phyloP scores from a whole-genome alignment of 2,888 invertebrate genomes.

The Argyresthia albistria region DNA sequence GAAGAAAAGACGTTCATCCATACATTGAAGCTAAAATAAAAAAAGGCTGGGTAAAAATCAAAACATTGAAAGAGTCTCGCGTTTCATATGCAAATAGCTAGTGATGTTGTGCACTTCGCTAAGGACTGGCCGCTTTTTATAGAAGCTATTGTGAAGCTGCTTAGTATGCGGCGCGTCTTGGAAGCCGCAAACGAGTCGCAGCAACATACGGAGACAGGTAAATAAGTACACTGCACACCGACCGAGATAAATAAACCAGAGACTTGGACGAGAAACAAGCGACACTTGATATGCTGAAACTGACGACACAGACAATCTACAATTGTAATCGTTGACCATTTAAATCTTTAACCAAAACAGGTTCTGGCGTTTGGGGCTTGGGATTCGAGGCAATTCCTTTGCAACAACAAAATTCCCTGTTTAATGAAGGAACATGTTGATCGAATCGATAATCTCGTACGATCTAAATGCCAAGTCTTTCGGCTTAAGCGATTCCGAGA shows the following conservation, averaged over 20 bases:
- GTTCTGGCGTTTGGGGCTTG: not conserved
- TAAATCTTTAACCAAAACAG: not conserved
- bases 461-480: conserved; percentile 14
- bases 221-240: conserved; percentile 22
- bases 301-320: not conserved
- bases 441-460: conserved; percentile 30
- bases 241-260: conserved; percentile 32
- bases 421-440: conserved; percentile 13
- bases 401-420: not conserved
- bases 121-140: conserved; percentile 37
- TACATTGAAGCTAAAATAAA: too few species aligned
- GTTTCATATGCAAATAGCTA: conserved; percentile 56
- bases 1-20: not conserved
- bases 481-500: not conserved
- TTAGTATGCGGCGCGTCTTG: conserved; percentile 39
- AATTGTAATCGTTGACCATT: not conserved
- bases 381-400: not conserved
- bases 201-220: conserved; percentile 28
- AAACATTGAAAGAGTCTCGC: conserved; percentile 46
- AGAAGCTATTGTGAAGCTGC: conserved; percentile 36
- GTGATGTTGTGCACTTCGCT: conserved; percentile 33
- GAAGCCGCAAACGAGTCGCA: conserved; percentile 1
- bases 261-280: conserved; percentile 5
- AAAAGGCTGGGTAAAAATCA: conserved; percentile 42
- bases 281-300: too few species aligned